These are phyloP conservation scores for Nestor notabilis DNA, from an alignment of 2,113 vertebrate species.

Conservation along the genomic window DNA sequence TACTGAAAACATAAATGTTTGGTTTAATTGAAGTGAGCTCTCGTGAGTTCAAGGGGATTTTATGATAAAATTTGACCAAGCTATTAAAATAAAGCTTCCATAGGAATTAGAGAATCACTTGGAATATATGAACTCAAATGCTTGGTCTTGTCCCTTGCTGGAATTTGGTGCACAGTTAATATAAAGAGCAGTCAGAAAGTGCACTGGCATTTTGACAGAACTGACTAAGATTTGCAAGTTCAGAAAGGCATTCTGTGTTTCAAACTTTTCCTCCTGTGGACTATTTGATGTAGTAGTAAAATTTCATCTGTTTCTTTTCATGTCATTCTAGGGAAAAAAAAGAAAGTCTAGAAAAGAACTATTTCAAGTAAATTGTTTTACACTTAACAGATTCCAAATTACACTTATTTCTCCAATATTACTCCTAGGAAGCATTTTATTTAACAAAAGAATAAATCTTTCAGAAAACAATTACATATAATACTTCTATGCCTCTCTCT, in stretches of 20 bases:
- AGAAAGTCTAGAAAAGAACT: neutral
- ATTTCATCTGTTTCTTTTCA: neutral
- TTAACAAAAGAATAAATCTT: neutral
- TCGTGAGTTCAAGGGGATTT: neutral
- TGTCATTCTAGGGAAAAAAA: neutral
- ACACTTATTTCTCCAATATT: neutral
- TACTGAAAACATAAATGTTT: neutral
- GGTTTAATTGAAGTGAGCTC: neutral
- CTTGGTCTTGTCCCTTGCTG: neutral
- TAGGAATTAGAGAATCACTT: neutral
- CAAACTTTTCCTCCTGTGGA: neutral
- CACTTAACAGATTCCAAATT: neutral
- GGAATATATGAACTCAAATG: neutral
- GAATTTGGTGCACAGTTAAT: neutral
- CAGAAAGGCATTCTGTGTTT: neutral
- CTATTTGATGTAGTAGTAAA: neutral
- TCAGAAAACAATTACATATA: neutral
- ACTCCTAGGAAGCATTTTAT: neutral
- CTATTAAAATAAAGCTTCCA: neutral
- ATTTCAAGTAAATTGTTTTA: neutral
- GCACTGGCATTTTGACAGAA: neutral
- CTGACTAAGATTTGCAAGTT: neutral
- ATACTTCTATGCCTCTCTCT: neutral
- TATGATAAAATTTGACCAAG: neutral
- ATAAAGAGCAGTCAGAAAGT: neutral